phyloP scores from a whole-genome alignment of 2,113 vertebrate species.

The Pygathrix nemaeus region DNA sequence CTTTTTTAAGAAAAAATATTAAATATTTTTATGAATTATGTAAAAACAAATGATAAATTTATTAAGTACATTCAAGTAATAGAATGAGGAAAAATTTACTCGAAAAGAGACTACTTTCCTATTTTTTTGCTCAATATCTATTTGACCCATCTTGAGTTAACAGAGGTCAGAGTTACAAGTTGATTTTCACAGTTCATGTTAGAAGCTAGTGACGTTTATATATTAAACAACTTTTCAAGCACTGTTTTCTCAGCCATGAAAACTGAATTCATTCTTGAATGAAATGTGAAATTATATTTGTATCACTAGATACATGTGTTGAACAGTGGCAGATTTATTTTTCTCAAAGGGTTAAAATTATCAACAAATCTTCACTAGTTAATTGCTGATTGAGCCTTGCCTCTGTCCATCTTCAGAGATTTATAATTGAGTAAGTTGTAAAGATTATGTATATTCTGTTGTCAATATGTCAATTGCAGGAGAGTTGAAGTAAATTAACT shows the following conservation, averaged over 20 bases:
- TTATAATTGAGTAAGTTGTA: not conserved
- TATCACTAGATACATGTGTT: not conserved
- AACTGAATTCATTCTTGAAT: not conserved
- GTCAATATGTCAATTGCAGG: not conserved
- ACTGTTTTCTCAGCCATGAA: not conserved
- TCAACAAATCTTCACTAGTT: not conserved
- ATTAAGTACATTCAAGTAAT: not conserved
- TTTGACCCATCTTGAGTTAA: not conserved
- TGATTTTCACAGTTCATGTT: not conserved
- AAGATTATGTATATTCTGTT: not conserved
- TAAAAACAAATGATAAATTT: not conserved
- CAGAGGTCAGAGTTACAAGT: not conserved
- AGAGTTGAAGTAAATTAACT: not conserved
- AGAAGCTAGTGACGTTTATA: not conserved
- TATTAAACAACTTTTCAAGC: not conserved
- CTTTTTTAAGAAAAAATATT: not conserved
- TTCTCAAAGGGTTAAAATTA: not conserved
- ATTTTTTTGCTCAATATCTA: not conserved
- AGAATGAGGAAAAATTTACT: not conserved
- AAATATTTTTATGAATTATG: not conserved
- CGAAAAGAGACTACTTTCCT: not conserved
- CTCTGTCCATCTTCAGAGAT: not conserved
- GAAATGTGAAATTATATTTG: not conserved
- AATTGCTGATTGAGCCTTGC: not conserved
- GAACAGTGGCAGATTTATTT: not conserved